These are phyloP conservation scores for Dipus sagitta DNA, from an alignment of 2,797 vertebrate genomes.

Conservation along the genomic window DNA sequence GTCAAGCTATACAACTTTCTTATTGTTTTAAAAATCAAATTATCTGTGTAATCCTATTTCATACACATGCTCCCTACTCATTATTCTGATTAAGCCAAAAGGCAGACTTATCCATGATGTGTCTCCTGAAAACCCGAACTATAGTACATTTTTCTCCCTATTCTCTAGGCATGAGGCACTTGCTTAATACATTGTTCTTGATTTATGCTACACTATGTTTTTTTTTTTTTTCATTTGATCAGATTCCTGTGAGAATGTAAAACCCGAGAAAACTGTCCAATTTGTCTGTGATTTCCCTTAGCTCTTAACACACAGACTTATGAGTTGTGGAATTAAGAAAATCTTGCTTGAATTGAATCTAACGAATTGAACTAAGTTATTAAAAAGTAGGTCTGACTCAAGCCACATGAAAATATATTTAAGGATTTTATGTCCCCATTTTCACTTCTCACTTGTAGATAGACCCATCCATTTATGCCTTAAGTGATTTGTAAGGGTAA, in stretches of 20 bases:
- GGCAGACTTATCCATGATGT: not conserved
- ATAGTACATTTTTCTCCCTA: constrained; percentile 20
- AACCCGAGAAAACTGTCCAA: constrained; percentile 60
- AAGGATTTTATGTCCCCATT: constrained; percentile 42
- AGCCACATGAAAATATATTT: constrained; percentile 64
- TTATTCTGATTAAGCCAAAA: constrained; percentile 19
- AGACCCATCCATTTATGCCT: not conserved
- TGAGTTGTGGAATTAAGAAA: constrained; percentile 73
- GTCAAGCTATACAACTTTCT: not conserved
- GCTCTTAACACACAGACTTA: constrained; percentile 56
- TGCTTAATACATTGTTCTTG: constrained; percentile 51
- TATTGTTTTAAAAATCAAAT: not conserved
- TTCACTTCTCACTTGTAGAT: constrained; percentile 23
- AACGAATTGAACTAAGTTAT: constrained; percentile 74
- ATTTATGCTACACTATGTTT: constrained; percentile 65
- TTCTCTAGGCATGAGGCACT: constrained; percentile 41
- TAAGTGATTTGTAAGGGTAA: not conserved
- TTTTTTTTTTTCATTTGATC: constrained; percentile 64
- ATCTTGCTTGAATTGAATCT: constrained; percentile 69
- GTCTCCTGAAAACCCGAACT: constrained; percentile 19
- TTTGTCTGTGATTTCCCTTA: constrained; percentile 70
- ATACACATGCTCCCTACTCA: not conserved
- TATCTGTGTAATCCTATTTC: not conserved
- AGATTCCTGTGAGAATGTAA: constrained; percentile 68
- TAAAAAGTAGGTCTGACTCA: constrained; percentile 60